Evolutionary conservation across 1,140 invertebrate genomes (phyloP), one percentile per base, ranked within the genome.

Genomic region (Ruditapes philippinarum): DNA sequence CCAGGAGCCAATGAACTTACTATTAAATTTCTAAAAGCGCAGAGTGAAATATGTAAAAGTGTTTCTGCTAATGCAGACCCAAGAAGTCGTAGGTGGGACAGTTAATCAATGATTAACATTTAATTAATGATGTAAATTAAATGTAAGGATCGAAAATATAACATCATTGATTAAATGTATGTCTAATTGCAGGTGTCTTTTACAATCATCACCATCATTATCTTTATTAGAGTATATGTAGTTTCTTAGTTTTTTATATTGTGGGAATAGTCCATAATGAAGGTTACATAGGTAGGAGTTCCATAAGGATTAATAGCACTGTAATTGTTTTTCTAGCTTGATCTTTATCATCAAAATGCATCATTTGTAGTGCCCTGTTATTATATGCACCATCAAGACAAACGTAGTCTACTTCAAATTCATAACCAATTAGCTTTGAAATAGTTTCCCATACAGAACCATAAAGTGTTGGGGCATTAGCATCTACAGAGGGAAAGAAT

Each of bases 231-330:
- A 85, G 31, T 22, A 40, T 19, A 91, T 62, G 42, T 89, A 86
- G 40, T 91, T 88, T 73, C 89, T 88, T 33, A 91, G 33, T 36
- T 91, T 88, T 84, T 88, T 11, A 88, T 68, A 9, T 78, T 74
- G 60, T 91, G 80, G 25, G 73, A 84, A 49, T 62, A 83, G 68
- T 85, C 89, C 65, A 70, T 73, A 68, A 60, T 36, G 57, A 45
- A 45, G 74, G 89, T 22, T 57, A 79, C 65, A 31, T 14, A 17
- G 25, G 9, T 5, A 31, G 65, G 25, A 11, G 65, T 28, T 51
- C 31, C 40, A 33, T 25, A 19, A 68, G 42, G 74, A 54, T 80
- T 31, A 51, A 57, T 31, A 4, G 45, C 42, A 19, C 65, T 54
- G n/a, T 11, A 33, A 42, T 28, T 51, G 17, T n/a, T 40, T 36